Evolutionary conservation across 2,888 invertebrate species (phyloP), one percentile per base, ranked within the genome.

Genomic region (Agelastica alni): DNA sequence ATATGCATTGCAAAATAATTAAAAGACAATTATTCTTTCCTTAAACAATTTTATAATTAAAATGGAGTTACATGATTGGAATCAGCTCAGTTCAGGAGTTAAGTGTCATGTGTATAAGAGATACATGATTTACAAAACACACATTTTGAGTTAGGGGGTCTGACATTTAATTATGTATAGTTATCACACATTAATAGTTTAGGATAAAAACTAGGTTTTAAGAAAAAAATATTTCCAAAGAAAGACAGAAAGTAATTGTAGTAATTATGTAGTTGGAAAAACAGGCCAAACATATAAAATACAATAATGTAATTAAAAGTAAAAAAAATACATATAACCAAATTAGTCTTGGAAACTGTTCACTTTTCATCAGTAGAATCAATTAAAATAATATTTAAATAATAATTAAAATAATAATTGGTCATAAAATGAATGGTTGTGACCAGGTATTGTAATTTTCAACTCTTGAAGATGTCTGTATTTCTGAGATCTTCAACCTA

Each of bases 11-110:
- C 12, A 42, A 42, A 9, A 13, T 20, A 20, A 26, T 14, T n/a
- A n/a, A n/a, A n/a, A n/a, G n/a, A n/a, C n/a, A n/a, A n/a, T 5
- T 42, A 5, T 42, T 42, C 4, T 26, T 12, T 42, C 17, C 20
- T 18, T 39, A 18, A 10, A 39, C 39, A 39, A 22, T 22, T 26
- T 26, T 12, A 20, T 42, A 26, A 13, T 20, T 39, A 26, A 20
- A 42, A 13, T 42, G 42, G 22, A 42, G 42, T 42, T 42, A 42
- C 18, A 13, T 26, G 42, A 26, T 22, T 42, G 20, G 42, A 42
- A 42, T 9, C 12, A 42, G 9, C 20, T 42, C n/a, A 12, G 42
- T 14, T 13, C 2, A 42, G 42, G 42, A 42, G 42, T 28, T 39
- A 39, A 17, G 17, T 13, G 39, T 39, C 20, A 4, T 39, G 22